Evolutionary conservation across 2,113 vertebrate species (phyloP), one percentile per base, ranked within the genome.

Genomic region (Upupa epops): DNA sequence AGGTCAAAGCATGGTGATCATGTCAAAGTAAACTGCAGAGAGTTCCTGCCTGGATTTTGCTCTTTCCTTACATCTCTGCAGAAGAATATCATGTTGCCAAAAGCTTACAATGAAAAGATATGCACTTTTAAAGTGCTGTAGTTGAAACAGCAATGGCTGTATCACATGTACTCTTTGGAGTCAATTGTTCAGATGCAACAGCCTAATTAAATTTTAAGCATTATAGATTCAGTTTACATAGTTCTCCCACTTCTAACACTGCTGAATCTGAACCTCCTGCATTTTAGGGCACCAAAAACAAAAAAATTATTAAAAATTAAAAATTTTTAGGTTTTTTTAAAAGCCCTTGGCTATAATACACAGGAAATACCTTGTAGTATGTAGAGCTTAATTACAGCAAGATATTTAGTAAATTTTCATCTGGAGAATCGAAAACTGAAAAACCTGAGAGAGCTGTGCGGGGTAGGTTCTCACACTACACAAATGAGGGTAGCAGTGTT

Each of bases 171-270:
- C 52, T 28, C 64, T 85, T 83, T 56, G 42, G 78, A 94, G 75
- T 66, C 81, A 82, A 54, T 93, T 92, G 71, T 89, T 92, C 75
- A 94, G 71, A 89, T 20, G 26, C 52, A 89, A 85, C 48, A 52
- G 60, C 75, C 92, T 94, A 95, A 95, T 95, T 93, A 96, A 94
- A 91, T 92, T 94, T 96, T 95, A 91, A 96, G 75, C 37, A 68
- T 91, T 94, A 96, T 91, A 92, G 89, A 94, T 91, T 94, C 6
- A 34, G 71, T 89, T 91, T 94, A 85, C 68, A 78, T 48, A 91
- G 82, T 64, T 4, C 20, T 21, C 19, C 46, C 22, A 73, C 8
- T 84, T 87, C 59, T 49, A 75, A 28, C 59, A 89, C 45, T 18
- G 49, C 58, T 64, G 74, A 92, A 84, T 76, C 84, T 80, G 32